Conservation (phyloP, 1,140 invertebrate genomes). For the Mizuhopecten yessoensis region DNA sequence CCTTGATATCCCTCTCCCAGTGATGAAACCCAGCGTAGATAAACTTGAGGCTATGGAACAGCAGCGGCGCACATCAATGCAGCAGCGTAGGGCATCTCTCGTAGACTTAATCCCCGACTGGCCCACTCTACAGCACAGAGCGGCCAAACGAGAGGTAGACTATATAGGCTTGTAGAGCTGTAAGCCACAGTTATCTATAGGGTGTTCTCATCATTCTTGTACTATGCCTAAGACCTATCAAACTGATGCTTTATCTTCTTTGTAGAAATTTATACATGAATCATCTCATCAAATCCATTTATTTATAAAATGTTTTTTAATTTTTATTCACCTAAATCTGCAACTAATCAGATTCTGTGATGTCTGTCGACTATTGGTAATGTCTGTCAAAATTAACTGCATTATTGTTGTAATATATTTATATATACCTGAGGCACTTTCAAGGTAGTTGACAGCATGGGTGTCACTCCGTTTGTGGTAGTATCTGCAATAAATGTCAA, state of each 20-base stretch:
- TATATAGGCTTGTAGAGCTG: neutral
- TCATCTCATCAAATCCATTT: neutral
- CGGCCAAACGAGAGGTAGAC: slow-evolving; percentile 83
- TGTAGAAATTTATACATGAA: neutral
- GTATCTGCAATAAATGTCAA: too few relatives aligned
- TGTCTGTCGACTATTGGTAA: neutral
- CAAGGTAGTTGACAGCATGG: neutral
- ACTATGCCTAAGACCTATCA: neutral
- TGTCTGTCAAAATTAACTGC: neutral
- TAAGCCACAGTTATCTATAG: neutral
- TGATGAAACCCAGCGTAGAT: slow-evolving; percentile 75
- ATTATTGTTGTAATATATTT: neutral
- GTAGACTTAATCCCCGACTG: slow-evolving; percentile 98
- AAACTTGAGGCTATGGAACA: slow-evolving; percentile 80
- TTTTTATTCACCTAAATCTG: slow-evolving; percentile 16
- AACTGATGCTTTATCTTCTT: neutral
- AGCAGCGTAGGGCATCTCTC: slow-evolving; percentile 91
- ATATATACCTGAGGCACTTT: neutral
- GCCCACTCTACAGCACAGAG: slow-evolving; percentile 91
- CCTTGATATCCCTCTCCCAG: slow-evolving; percentile 73
- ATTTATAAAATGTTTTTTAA: neutral
- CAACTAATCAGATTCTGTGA: slow-evolving; percentile 12
- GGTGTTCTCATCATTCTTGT: neutral
- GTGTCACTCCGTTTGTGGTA: neutral
- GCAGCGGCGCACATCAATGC: slow-evolving; percentile 83